Conservation (phyloP, 1,140 invertebrate species). For the Maniola jurtina region DNA sequence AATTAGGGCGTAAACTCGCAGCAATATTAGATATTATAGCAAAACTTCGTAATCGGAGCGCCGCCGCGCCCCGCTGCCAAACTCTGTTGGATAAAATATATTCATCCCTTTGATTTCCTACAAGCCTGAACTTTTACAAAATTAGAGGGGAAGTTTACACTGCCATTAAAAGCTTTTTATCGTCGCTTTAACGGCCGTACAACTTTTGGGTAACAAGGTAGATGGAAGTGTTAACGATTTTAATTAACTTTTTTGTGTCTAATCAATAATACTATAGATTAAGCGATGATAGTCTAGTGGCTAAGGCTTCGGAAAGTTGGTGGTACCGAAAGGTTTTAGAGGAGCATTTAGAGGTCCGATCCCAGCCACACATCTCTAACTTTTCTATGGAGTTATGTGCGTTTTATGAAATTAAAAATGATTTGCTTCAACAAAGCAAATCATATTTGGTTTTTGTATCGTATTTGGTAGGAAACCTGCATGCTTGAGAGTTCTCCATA, state of each 20-base stretch:
- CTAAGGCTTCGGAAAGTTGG: neutral
- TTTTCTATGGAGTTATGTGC: too few species aligned
- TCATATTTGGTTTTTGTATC: too few species aligned
- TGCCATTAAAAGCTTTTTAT: conserved; percentile 42
- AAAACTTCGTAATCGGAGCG: conserved; percentile 41
- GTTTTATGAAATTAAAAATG: too few species aligned
- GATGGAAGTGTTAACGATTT: neutral
- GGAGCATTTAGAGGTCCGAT: too few species aligned
- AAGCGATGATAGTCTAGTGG: neutral
- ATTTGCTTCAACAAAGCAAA: too few species aligned
- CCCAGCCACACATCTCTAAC: too few species aligned
- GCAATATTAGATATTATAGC: neutral
- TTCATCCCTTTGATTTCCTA: conserved; percentile 53
- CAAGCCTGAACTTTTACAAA: conserved; percentile 40
- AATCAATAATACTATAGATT: too few species aligned
- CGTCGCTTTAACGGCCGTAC: conserved; percentile 24
- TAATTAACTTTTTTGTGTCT: neutral
- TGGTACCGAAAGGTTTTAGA: too few species aligned
- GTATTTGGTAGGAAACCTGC: too few species aligned
- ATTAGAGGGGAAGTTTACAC: conserved; percentile 44
- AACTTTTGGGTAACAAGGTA: conserved; percentile 21
- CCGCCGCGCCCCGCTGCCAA: conserved; percentile 23
- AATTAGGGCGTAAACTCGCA: neutral
- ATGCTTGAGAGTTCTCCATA: too few species aligned
- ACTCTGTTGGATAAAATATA: conserved; percentile 46